phyloP scores from a whole-genome alignment of 2,888 invertebrate species.

The Netelia virgata region DNA sequence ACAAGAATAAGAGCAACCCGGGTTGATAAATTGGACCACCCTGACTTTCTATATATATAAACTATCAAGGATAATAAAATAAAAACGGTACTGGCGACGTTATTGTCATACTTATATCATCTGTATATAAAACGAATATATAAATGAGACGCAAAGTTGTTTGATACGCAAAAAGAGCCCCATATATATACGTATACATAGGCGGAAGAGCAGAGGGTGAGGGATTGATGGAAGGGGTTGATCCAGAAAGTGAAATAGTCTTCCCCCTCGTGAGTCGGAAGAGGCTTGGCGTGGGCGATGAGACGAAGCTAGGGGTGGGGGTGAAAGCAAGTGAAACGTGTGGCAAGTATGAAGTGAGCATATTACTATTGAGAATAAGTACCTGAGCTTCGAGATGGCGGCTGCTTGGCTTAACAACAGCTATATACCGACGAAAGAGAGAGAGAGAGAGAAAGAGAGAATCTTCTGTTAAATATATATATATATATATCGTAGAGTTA shows the following conservation, averaged over 20 bases:
- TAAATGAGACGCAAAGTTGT: background rate
- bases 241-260: constrained; percentile 59
- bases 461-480: constrained; percentile 24
- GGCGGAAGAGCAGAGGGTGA: background rate
- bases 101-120: no score
- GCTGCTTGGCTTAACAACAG: constrained; percentile 61
- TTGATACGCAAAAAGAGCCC: background rate
- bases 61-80: no score
- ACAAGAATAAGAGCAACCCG: no score
- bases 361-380: constrained; percentile 85
- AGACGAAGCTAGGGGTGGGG: constrained; percentile 62
- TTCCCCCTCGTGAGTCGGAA: constrained; percentile 40
- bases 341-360: constrained; percentile 84
- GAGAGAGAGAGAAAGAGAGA: constrained; percentile 1
- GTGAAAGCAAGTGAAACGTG: constrained; percentile 73
- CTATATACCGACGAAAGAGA: constrained; percentile 1
- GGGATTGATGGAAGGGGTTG: constrained; percentile 30
- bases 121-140: no score
- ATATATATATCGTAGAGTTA: constrained; percentile 17
- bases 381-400: constrained; percentile 83
- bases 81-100: no score
- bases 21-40: no score
- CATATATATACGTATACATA: constrained; percentile 27
- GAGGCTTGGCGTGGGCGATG: constrained; percentile 46
- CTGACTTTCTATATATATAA: no score